A percentile compares a stretch with the other conserved stretches of the same genome.
phyloP scores from a whole-genome alignment of 1,140 invertebrate genomes.

The Harpegnathos saltator region DNA sequence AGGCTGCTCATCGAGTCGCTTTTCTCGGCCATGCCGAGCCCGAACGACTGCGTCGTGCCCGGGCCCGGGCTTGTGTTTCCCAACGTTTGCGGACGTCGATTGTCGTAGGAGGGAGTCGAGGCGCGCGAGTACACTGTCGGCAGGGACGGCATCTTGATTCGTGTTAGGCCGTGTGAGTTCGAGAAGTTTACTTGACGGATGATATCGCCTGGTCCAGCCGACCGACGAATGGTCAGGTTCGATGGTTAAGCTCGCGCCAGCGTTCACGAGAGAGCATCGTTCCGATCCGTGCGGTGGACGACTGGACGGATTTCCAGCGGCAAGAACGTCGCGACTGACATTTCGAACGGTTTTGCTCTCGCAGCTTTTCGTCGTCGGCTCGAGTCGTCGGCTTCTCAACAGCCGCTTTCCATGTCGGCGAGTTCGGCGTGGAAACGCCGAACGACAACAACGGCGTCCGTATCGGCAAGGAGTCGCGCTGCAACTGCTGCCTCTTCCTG shows the following conservation, averaged over 20 bases:
- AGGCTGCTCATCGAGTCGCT: background rate
- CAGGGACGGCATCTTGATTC: slow-evolving; percentile 71
- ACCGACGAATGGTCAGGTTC: background rate
- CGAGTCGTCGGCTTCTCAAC: slow-evolving; percentile 4
- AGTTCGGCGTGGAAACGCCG: slow-evolving; percentile 71
- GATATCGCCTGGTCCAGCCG: background rate
- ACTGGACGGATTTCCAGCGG: background rate
- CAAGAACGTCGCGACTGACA: background rate
- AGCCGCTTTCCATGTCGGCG: background rate
- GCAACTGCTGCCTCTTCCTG: slow-evolving; percentile 78
- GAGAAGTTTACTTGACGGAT: background rate
- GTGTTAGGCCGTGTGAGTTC: background rate
- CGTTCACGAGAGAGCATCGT: background rate
- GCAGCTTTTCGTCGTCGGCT: background rate
- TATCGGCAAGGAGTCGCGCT: slow-evolving; percentile 78
- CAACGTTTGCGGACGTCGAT: background rate
- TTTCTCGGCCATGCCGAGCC: background rate
- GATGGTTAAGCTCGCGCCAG: background rate
- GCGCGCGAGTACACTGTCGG: slow-evolving; percentile 62
- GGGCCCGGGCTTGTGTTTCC: slow-evolving; percentile 5
- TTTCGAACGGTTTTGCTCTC: slow-evolving; percentile 27
- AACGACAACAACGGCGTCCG: slow-evolving; percentile 73
- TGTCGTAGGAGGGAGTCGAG: background rate
- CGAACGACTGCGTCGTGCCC: no score
- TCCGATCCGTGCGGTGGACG: background rate